Evolutionary conservation across 2,888 invertebrate genomes (phyloP), one percentile per base, ranked within the genome.

Genomic region (Caenorhabditis becei): DNA sequence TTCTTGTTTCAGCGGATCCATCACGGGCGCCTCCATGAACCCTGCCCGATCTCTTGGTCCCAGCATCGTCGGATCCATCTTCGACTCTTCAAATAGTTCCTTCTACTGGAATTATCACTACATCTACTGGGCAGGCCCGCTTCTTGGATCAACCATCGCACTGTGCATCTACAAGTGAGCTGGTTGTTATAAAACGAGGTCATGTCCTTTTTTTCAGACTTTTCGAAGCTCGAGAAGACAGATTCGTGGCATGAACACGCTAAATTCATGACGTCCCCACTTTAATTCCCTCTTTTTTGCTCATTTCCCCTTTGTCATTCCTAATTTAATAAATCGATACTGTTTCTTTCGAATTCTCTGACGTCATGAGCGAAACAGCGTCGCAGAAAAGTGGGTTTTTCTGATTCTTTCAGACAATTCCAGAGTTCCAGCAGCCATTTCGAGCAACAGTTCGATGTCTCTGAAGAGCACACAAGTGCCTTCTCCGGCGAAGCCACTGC

Each of bases 1-100:
- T 20, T n/a, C 16, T 23, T 23, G 28, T 41, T 62, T 24, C 77
- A 92, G 92, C 0, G 91, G 89, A 3, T 61, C 81, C 18, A 84
- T 91, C 11, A 91, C 91, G 3, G 92, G 92, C 8, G 92, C 91
- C 1, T 91, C 91, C 18, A 91, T 92, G 92, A 92, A 92, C 77
- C 92, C 92, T 4, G 92, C 92, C 11, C 86, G 92, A 51, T 91
- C 91, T 53, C 89, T 92, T 41, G 92, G 92, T 0, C 92, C 92
- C 18, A 91, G 91, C 24, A 87, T 92, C 28, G 84, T 84, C 24
- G 84, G 81, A 14, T 56, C 79, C 4, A 85, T 87, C 16, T 86
- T 87, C 35, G 49, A 51, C 11, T 54, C 49, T n/a, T 20, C 23
- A 32, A 24, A 24, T 5, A 41, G 26, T 37, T 26, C 20, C 1